These are phyloP conservation scores for Nomada fucata DNA, from an alignment of 2,888 invertebrate species.

Conservation along the genomic window DNA sequence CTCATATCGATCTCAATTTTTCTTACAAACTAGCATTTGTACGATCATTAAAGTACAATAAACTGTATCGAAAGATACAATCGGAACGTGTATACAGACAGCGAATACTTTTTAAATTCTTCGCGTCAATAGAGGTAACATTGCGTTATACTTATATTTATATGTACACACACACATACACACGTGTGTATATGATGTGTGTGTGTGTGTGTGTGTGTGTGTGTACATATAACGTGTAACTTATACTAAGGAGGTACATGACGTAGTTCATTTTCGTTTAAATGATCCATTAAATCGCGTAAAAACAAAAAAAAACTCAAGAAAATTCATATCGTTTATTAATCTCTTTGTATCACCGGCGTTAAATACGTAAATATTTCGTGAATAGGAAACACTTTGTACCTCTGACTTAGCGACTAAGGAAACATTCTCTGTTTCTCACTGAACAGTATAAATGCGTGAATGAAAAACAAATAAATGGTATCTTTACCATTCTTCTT, in stretches of 20 bases:
- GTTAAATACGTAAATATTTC: neutral
- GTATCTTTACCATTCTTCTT: conserved; percentile 86
- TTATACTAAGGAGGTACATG: conserved; percentile 40
- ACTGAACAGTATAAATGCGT: conserved; percentile 9
- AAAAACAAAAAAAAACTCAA: conserved; percentile 15
- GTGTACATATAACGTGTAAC: conserved; percentile 10
- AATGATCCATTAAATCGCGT: neutral
- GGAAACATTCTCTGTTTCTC: conserved; percentile 20
- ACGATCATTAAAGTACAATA: conserved; percentile 42
- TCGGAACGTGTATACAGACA: conserved; percentile 18
- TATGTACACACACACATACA: no score
- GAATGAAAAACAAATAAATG: neutral
- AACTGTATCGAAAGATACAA: conserved; percentile 20
- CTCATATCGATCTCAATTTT: conserved; percentile 19
- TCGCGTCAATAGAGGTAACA: conserved; percentile 34
- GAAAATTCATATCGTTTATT: neutral
- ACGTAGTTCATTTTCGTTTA: conserved; percentile 25
- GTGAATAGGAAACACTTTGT: conserved; percentile 7
- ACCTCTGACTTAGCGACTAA: conserved; percentile 23
- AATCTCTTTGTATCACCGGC: neutral
- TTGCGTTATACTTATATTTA: conserved; percentile 16
- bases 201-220: no score
- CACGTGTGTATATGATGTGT: no score
- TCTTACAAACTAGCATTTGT: conserved; percentile 62
- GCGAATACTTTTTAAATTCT: conserved; percentile 3